A percentile compares a stretch with the other conserved stretches of the same genome.
Conservation (phyloP, 2,113 vertebrate genomes). For the Hyla sarda region DNA sequence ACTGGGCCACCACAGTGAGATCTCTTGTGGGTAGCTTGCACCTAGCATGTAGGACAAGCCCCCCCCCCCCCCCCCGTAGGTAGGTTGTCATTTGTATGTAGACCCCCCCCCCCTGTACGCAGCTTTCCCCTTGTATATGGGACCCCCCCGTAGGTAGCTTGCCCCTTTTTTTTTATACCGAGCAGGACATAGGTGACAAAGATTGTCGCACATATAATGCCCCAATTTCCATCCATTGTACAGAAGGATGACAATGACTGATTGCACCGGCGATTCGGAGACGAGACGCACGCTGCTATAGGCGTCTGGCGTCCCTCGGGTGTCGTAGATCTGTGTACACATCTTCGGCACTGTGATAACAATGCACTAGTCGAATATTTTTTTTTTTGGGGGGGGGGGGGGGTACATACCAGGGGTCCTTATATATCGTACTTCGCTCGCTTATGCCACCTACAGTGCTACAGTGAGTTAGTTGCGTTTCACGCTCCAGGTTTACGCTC, state of each 20-base stretch:
- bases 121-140: too few species aligned
- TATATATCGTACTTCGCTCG: neutral
- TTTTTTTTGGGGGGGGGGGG: neutral
- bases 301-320: neutral
- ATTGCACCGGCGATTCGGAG: slow-evolving; percentile 22
- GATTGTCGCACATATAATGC: neutral
- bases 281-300: neutral
- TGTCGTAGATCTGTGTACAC: neutral
- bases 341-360: neutral
- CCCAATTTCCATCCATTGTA: neutral
- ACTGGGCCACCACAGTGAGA: too few species aligned
- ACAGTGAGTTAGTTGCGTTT: neutral
- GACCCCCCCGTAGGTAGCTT: too few species aligned
- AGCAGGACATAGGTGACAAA: too few species aligned
- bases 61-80: too few species aligned
- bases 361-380: neutral
- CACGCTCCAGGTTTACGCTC: neutral
- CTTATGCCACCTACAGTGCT: neutral
- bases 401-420: too few species aligned
- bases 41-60: too few species aligned
- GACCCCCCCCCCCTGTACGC: too few species aligned
- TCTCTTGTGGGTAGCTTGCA: too few species aligned
- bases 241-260: slow-evolving; percentile 21
- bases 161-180: too few species aligned
- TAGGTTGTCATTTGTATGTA: too few species aligned